phyloP scores from a whole-genome alignment of 1,140 invertebrate species.

The Cardiocondyla obscurior region DNA sequence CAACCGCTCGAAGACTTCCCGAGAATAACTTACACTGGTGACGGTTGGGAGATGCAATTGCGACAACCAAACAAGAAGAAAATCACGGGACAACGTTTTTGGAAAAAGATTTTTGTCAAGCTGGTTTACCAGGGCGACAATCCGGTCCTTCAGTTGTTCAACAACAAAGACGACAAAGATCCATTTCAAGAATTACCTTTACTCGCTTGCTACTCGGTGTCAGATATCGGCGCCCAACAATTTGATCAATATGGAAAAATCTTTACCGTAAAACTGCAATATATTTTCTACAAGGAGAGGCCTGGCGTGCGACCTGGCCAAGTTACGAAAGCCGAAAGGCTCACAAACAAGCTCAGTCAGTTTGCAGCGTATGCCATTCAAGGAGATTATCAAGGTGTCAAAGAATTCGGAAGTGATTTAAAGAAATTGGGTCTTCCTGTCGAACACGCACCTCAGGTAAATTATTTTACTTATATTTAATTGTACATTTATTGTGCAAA shows the following conservation, averaged over 20 bases:
- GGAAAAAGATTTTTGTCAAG: constrained; percentile 98
- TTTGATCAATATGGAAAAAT: constrained; percentile 99
- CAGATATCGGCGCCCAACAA: constrained; percentile 96
- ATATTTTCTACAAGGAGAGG: constrained; percentile 99
- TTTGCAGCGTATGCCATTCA: constrained; percentile 97
- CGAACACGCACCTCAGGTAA: constrained; percentile 96
- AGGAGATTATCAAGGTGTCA: constrained; percentile 95
- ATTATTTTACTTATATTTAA: background rate
- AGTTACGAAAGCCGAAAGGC: constrained; percentile 95
- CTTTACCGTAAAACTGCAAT: constrained; percentile 99
- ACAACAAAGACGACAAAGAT: constrained; percentile 93
- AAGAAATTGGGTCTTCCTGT: constrained; percentile 97
- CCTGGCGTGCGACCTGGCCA: constrained; percentile 98
- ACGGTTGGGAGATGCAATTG: constrained; percentile 99
- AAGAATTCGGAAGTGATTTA: constrained; percentile 95
- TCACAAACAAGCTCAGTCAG: constrained; percentile 95
- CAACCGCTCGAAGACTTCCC: constrained; percentile 97
- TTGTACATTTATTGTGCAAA: too few relatives aligned
- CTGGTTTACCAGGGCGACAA: constrained; percentile 91
- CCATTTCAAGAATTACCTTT: constrained; percentile 97
- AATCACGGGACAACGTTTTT: constrained; percentile 97
- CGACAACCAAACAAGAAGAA: constrained; percentile 99
- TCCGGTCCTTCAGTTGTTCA: constrained; percentile 93
- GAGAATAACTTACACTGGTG: constrained; percentile 89
- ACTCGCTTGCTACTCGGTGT: constrained; percentile 96